A percentile compares a stretch with the other conserved stretches of the same genome.
phyloP scores from a whole-genome alignment of 1,140 invertebrate genomes.

The Telenomus remus region DNA sequence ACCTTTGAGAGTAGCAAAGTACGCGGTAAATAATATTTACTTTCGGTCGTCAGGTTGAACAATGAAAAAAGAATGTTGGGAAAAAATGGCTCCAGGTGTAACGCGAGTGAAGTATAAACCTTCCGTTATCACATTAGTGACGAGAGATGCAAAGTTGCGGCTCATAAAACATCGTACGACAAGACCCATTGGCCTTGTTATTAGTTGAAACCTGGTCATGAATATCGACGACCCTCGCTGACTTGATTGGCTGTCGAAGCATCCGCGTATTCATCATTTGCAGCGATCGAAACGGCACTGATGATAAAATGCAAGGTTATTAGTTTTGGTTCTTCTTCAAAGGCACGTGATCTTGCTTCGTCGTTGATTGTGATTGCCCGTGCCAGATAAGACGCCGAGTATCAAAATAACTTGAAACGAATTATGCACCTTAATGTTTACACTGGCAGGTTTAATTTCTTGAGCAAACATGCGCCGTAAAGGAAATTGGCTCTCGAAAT shows the following conservation, averaged over 20 bases:
- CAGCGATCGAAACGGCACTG: conserved; percentile 25
- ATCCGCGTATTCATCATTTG: conserved; percentile 37
- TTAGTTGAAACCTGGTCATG: conserved; percentile 57
- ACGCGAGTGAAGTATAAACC: conserved; percentile 42
- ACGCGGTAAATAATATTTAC: conserved; percentile 49
- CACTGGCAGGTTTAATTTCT: conserved; percentile 47
- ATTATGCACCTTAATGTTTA: conserved; percentile 47
- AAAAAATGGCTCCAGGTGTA: conserved; percentile 27
- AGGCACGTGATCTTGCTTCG: conserved; percentile 32
- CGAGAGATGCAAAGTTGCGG: conserved; percentile 58
- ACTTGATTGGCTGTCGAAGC: conserved; percentile 35
- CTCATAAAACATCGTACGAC: conserved; percentile 67
- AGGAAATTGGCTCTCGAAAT: conserved; percentile 52
- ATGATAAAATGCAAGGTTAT: conserved; percentile 36
- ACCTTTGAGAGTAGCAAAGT: conserved; percentile 49
- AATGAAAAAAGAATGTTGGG: conserved; percentile 47
- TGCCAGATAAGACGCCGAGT: conserved; percentile 40
- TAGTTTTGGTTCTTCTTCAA: conserved; percentile 35
- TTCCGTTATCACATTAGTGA: conserved; percentile 58
- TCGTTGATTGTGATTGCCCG: conserved; percentile 40
- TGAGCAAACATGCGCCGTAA: conserved; percentile 45
- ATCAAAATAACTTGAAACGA: conserved; percentile 46
- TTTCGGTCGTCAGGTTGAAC: conserved; percentile 49
- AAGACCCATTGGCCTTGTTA: conserved; percentile 68
- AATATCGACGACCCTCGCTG: conserved; percentile 64